These are phyloP conservation scores for Girardinus metallicus DNA, from an alignment of 2,797 vertebrate genomes.

Conservation along the genomic window DNA sequence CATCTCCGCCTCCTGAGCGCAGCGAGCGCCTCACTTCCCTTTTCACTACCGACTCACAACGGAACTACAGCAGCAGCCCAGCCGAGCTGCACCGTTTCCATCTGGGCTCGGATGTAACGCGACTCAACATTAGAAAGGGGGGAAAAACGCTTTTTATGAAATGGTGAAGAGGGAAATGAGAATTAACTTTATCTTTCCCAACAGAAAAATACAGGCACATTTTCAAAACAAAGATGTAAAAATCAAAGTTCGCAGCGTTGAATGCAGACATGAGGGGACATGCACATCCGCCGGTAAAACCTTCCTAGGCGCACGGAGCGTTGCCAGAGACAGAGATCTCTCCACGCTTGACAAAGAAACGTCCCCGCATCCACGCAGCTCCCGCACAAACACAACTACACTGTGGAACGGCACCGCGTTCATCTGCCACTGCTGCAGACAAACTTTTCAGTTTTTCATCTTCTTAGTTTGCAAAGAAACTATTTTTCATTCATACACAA, in stretches of 20 bases:
- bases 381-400: background rate
- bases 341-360: conserved; percentile 18
- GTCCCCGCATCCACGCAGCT: conserved; percentile 12
- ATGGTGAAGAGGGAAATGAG: background rate
- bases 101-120: background rate
- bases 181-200: background rate
- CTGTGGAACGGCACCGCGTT: background rate
- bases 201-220: background rate
- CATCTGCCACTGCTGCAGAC: background rate
- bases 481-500: conserved; percentile 1
- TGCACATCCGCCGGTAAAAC: background rate
- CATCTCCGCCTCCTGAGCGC: conserved; percentile 37
- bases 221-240: background rate
- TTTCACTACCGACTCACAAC: conserved; percentile 29
- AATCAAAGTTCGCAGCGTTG: background rate
- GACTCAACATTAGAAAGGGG: background rate
- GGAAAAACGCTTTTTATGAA: background rate
- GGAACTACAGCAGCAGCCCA: background rate
- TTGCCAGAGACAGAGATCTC: background rate
- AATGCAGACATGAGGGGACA: background rate
- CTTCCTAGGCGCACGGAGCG: conserved; percentile 12
- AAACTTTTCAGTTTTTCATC: background rate
- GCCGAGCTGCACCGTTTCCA: background rate
- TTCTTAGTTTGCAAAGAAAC: background rate
- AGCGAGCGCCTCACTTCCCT: conserved; percentile 43